Evolutionary conservation across 2,888 invertebrate genomes (phyloP).

Genomic region (Stenolophus ochropezus): DNA sequence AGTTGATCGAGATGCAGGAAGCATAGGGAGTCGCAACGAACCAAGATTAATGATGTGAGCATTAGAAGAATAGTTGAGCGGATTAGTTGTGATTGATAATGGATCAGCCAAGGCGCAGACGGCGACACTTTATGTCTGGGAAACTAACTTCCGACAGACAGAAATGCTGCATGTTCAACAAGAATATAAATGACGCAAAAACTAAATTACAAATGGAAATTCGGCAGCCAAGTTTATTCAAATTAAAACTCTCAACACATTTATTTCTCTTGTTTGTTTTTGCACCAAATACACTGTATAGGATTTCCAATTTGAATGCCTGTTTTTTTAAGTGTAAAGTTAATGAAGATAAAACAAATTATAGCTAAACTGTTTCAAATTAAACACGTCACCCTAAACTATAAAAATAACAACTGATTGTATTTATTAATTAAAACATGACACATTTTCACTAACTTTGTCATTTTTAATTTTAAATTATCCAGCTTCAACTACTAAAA

Average conservation of each 20-base stretch:
- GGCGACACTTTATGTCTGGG: conserved; percentile 40
- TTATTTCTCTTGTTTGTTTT: not conserved
- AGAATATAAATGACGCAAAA: not conserved
- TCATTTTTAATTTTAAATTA: too few relatives aligned
- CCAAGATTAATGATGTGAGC: conserved; percentile 54
- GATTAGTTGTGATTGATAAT: conserved; percentile 59
- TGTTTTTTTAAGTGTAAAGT: not conserved
- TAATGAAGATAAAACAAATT: not conserved
- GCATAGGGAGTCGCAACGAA: conserved; percentile 35
- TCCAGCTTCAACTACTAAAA: too few relatives aligned
- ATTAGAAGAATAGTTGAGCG: conserved; percentile 55
- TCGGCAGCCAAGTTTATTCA: not conserved
- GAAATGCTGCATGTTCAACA: not conserved
- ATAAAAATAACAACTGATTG: too few relatives aligned
- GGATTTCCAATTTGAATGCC: not conserved
- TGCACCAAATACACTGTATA: not conserved
- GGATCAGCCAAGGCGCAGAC: conserved; percentile 38
- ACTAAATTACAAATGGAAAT: conserved; percentile 14
- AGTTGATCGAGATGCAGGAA: conserved; percentile 1
- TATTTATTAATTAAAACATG: too few relatives aligned
- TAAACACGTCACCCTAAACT: too few relatives aligned
- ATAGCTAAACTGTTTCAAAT: too few relatives aligned
- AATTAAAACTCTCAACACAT: not conserved
- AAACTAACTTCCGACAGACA: not conserved
- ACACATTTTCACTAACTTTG: too few relatives aligned